These are phyloP conservation scores for Saturnia japonica DNA, from an alignment of 2,888 invertebrate genomes.

Conservation along the genomic window DNA sequence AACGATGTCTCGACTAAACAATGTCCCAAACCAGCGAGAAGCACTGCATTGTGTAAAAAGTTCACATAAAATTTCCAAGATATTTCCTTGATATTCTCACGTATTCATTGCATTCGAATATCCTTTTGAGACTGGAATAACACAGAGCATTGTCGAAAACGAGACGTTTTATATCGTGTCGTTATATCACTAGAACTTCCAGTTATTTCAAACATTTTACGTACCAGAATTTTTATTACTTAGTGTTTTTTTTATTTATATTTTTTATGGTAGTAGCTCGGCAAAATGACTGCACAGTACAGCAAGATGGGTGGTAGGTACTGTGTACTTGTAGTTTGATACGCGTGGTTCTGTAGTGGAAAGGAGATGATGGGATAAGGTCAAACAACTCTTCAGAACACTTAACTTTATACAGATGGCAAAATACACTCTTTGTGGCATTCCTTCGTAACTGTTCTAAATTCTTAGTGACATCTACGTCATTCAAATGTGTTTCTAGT, in stretches of 20 bases:
- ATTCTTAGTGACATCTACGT: no score
- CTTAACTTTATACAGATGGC: no score
- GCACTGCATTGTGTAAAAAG: conserved; percentile 59
- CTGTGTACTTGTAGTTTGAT: no score
- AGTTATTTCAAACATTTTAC: conserved; percentile 36
- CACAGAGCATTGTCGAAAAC: conserved; percentile 67
- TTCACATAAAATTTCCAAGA: conserved; percentile 54
- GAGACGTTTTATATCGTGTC: conserved; percentile 57
- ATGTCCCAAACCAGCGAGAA: conserved; percentile 43
- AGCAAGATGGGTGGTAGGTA: no score
- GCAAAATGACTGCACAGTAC: neutral
- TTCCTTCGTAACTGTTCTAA: neutral
- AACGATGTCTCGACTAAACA: conserved; percentile 42
- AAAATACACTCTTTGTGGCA: no score
- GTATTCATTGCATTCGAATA: conserved; percentile 75
- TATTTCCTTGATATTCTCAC: conserved; percentile 58
- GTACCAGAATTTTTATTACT: no score
- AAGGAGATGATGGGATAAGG: no score
- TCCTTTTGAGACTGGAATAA: conserved; percentile 75
- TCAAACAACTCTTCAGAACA: no score
- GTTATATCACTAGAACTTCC: conserved; percentile 60
- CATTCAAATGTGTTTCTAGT: no score
- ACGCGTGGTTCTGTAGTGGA: no score
- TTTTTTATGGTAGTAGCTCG: neutral
- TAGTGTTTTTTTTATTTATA: neutral